These are phyloP conservation scores for Pristionchus pacificus DNA, from an alignment of 1,140 invertebrate species.

Conservation along the genomic window DNA sequence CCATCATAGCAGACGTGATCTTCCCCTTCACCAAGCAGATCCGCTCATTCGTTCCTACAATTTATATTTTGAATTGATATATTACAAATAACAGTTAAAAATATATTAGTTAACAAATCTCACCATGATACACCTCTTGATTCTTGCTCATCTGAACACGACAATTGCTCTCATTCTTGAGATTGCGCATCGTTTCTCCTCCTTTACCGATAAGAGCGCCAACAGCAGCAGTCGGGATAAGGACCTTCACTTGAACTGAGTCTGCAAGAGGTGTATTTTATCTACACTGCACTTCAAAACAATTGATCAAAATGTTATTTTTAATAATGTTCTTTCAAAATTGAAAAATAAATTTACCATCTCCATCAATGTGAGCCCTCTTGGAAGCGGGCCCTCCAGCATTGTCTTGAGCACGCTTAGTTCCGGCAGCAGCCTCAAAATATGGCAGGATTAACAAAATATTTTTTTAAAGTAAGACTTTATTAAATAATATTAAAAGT, in stretches of 20 bases:
- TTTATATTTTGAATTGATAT: constrained; percentile 15
- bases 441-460: not conserved
- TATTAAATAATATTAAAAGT: not conserved
- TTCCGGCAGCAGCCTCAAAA: constrained; percentile 18
- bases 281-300: not conserved
- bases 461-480: not conserved
- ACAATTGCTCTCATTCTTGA: constrained; percentile 52
- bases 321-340: constrained; percentile 19
- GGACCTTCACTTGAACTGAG: constrained; percentile 52
- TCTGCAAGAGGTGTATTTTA: constrained; percentile 26
- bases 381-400: constrained; percentile 48
- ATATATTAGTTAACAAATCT: constrained; percentile 6
- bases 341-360: constrained; percentile 29
- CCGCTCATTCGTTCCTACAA: constrained; percentile 85
- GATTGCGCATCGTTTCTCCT: constrained; percentile 50
- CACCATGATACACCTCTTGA: constrained; percentile 52
- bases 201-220: constrained; percentile 56
- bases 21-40: constrained; percentile 93
- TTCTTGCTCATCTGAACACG: constrained; percentile 57
- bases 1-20: constrained; percentile 83
- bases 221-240: constrained; percentile 53
- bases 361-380: constrained; percentile 46
- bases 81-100: constrained; percentile 10
- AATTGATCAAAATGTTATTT: constrained; percentile 7
- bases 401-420: constrained; percentile 46